A percentile compares a stretch with the other conserved stretches of the same genome.
phyloP scores from a whole-genome alignment of 1,140 invertebrate species.

The Nasonia longicornis region DNA sequence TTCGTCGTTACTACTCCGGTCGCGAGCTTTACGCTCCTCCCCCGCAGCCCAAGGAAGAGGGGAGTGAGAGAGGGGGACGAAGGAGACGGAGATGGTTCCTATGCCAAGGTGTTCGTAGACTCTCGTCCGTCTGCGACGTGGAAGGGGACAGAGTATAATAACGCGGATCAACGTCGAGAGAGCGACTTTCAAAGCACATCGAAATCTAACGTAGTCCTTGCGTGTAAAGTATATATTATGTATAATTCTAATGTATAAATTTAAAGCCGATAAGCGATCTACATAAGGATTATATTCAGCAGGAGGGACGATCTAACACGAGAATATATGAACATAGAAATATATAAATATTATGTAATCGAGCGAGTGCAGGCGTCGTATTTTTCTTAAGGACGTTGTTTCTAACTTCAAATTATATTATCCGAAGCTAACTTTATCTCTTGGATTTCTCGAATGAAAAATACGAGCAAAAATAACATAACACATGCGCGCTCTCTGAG shows the following conservation, averaged over 20 bases:
- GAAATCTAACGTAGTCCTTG: slow-evolving; percentile 38
- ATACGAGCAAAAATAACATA: slow-evolving; percentile 10
- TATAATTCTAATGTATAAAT: slow-evolving; percentile 31
- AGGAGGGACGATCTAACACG: background rate
- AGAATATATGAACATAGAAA: background rate
- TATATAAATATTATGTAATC: slow-evolving; percentile 12
- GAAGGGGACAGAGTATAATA: background rate
- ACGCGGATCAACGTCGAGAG: background rate
- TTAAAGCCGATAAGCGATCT: background rate
- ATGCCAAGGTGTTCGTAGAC: slow-evolving; percentile 33
- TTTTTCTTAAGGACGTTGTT: slow-evolving; percentile 28
- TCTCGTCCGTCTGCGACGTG: slow-evolving; percentile 7
- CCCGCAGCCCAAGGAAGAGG: background rate
- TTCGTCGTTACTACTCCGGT: background rate
- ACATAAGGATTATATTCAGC: background rate
- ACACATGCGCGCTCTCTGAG: background rate
- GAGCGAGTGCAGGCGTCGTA: slow-evolving; percentile 15
- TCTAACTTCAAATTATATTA: slow-evolving; percentile 13
- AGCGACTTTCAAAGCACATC: slow-evolving; percentile 42
- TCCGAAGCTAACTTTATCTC: background rate
- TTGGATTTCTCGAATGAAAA: slow-evolving; percentile 6
- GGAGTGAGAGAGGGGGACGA: background rate
- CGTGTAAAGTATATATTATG: slow-evolving; percentile 22
- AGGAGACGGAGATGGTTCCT: slow-evolving; percentile 34
- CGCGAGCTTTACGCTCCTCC: background rate